Evolutionary conservation across 2,888 invertebrate genomes (phyloP).

Genomic region (Apomyelois bistriatella): DNA sequence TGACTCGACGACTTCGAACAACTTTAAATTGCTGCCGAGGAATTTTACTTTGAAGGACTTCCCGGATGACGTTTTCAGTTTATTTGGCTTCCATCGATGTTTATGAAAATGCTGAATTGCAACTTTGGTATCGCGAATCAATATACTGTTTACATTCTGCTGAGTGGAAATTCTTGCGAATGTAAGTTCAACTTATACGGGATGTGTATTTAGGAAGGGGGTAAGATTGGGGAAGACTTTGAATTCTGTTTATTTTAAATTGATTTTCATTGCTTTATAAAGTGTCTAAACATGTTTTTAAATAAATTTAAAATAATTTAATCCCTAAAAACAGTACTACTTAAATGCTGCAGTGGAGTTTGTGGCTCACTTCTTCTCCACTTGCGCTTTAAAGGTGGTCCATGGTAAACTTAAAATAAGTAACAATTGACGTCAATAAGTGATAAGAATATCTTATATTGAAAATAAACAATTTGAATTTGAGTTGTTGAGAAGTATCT

Average conservation of each 20-base stretch:
- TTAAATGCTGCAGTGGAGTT: too few species aligned
- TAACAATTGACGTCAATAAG: too few species aligned
- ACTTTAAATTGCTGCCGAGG: slow-evolving; percentile 75
- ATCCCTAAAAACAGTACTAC: too few species aligned
- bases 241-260: neutral
- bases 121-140: slow-evolving; percentile 10
- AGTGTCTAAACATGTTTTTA: too few species aligned
- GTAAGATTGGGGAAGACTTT: neutral
- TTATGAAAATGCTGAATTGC: slow-evolving; percentile 13
- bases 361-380: too few species aligned
- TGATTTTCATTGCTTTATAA: too few species aligned
- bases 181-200: neutral
- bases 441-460: too few species aligned
- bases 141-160: slow-evolving; percentile 3
- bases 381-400: too few species aligned
- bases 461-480: too few species aligned
- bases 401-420: too few species aligned
- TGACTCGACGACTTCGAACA: slow-evolving; percentile 58
- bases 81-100: slow-evolving; percentile 23
- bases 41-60: slow-evolving; percentile 61
- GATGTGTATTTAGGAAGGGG: neutral
- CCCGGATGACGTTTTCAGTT: slow-evolving; percentile 32
- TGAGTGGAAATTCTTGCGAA: neutral
- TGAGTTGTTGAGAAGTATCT: too few species aligned
- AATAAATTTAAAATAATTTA: too few species aligned